These are phyloP conservation scores for Cheilosia vernalis DNA, from an alignment of 2,888 invertebrate species.

Conservation along the genomic window DNA sequence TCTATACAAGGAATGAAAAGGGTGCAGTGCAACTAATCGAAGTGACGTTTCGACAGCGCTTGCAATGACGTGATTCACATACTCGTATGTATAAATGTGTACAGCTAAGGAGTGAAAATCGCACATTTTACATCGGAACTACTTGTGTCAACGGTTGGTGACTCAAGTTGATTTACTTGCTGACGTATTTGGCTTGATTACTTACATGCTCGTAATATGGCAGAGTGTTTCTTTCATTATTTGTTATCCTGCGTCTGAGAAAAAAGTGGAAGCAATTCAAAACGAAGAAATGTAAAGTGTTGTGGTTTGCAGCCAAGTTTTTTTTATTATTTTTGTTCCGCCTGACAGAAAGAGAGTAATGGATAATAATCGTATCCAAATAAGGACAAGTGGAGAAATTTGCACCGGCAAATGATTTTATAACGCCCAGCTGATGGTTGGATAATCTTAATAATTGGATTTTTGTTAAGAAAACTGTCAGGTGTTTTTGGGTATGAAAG, in stretches of 20 bases:
- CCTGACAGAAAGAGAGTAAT: no score
- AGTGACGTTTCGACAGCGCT: conserved; percentile 37
- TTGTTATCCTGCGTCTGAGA: neutral
- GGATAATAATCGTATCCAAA: no score
- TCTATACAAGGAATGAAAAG: neutral
- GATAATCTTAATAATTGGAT: no score
- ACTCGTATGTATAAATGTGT: neutral
- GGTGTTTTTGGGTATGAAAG: no score
- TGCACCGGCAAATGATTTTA: no score
- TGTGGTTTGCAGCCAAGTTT: neutral
- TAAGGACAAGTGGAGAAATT: no score
- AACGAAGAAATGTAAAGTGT: neutral
- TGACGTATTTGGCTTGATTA: conserved; percentile 38
- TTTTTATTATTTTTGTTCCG: no score
- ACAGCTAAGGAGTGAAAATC: conserved; percentile 45
- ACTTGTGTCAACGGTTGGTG: neutral
- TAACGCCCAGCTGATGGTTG: no score
- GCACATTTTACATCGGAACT: neutral
- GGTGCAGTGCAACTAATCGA: conserved; percentile 27
- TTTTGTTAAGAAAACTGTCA: no score
- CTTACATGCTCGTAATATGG: conserved; percentile 1
- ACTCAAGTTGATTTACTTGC: neutral
- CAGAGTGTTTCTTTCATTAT: no score
- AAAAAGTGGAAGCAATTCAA: neutral
- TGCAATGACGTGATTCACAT: conserved; percentile 9